Conservation (phyloP, 2,888 invertebrate genomes). For the Syrphus vitripennis region DNA sequence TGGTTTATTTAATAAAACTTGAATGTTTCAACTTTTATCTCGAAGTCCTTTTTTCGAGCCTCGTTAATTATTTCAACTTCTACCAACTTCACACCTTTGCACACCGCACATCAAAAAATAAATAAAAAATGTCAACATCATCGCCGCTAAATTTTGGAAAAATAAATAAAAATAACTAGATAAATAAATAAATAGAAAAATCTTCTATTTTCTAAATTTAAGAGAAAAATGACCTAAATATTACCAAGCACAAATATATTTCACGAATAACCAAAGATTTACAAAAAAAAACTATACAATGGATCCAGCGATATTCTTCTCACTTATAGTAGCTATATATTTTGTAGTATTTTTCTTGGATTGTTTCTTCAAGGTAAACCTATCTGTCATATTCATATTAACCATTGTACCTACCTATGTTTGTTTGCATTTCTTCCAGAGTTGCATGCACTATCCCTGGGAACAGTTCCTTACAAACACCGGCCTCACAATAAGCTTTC, state of each 20-base stretch:
- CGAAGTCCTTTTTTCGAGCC: not conserved
- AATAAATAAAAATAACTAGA: not conserved
- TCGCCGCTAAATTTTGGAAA: constrained; percentile 14
- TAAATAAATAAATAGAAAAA: constrained; percentile 46
- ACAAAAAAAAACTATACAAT: constrained; percentile 78
- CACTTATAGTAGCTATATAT: constrained; percentile 85
- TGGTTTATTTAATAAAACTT: too few relatives aligned
- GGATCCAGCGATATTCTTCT: constrained; percentile 86
- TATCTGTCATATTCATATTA: not conserved
- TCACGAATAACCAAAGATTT: constrained; percentile 16
- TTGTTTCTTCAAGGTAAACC: constrained; percentile 89
- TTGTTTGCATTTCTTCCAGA: constrained; percentile 83
- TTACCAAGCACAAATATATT: constrained; percentile 10
- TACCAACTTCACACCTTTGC: not conserved
- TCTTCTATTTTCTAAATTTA: constrained; percentile 4
- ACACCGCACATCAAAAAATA: not conserved
- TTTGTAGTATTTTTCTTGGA: constrained; percentile 89
- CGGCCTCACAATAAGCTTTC: constrained; percentile 87
- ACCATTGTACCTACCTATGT: too few relatives aligned
- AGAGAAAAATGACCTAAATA: constrained; percentile 46
- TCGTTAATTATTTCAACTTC: not conserved
- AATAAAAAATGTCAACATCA: constrained; percentile 56
- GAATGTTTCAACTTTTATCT: too few relatives aligned
- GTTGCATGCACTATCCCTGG: constrained; percentile 92
- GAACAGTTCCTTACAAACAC: constrained; percentile 88